Evolutionary conservation across 2,797 vertebrate species (phyloP), one percentile per base, ranked within the genome.

Genomic region (Protonibea diacanthus): DNA sequence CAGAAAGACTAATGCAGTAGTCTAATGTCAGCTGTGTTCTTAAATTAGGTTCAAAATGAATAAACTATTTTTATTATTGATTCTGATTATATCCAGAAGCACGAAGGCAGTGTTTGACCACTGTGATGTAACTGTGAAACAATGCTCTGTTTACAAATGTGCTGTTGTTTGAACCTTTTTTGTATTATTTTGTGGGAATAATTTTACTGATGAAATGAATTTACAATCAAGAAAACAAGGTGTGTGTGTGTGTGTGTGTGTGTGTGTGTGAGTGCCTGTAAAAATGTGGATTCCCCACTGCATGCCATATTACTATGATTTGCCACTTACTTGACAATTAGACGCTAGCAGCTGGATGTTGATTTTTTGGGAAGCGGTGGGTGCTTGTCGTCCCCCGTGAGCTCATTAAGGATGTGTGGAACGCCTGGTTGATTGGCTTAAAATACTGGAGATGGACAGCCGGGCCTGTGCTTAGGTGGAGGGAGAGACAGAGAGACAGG

Each of bases 241-340:
- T 64, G 11, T 71, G 45, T 65, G 42, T 51, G 33, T 60, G 11
- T 71, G 51, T 65, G 42, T 55, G 33, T 45, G n/a, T 33, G 29
- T 67, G 47, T 66, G 6, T 56, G 15, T 73, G 59, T 60, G 25
- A 11, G 40, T 70, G 51, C 20, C 40, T 78, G 52, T 82, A 71
- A 78, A 82, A 79, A 67, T 33, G 62, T 71, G 65, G 82, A 80
- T 84, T 85, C 83, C 82, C 78, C 56, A 75, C 83, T 77, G 79
- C 75, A 87, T 89, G 82, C 76, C 81, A 74, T 82, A 80, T 90
- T 84, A 80, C 88, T 84, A 71, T 84, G 83, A 90, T 91, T 90
- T 87, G 79, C 87, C 87, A 79, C 90, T 91, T 87, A 89, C 88
- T 89, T 88, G 78, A 90, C 86, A 90, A 91, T 94, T 92, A 93